Evolutionary conservation across 2,888 invertebrate species (phyloP).

Genomic region (Rotaria sp.): DNA sequence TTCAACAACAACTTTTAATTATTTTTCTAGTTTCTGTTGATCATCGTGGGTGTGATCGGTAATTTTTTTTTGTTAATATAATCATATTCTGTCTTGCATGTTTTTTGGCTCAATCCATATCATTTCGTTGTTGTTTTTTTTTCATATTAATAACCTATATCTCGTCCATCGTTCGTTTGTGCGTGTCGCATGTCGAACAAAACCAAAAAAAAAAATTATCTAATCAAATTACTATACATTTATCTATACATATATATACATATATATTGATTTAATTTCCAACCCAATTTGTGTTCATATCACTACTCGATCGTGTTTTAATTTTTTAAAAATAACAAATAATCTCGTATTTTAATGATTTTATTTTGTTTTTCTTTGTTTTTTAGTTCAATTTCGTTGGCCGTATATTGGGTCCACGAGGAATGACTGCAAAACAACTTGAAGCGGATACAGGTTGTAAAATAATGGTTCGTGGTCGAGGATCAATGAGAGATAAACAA

Average conservation of each 20-base stretch:
- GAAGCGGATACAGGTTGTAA: conserved; percentile 99
- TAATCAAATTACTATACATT: not conserved
- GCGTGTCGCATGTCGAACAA: conserved; percentile 1
- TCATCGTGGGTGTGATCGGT: conserved; percentile 6
- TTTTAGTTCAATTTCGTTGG: conserved; percentile 93
- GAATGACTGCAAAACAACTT: conserved; percentile 99
- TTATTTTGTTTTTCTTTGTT: not conserved
- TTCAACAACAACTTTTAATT: not conserved
- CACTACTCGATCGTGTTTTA: conserved; percentile 19
- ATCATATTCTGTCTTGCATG: conserved; percentile 4
- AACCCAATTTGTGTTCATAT: conserved; percentile 1
- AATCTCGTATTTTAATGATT: not conserved
- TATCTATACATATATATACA: no score
- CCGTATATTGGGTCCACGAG: conserved; percentile 94
- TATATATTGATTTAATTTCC: not conserved
- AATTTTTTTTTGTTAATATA: not conserved
- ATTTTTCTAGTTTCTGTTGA: conserved; percentile 7
- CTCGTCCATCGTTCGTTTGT: conserved; percentile 16
- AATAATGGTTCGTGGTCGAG: conserved; percentile 99
- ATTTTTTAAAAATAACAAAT: not conserved
- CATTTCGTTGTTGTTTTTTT: conserved; percentile 1
- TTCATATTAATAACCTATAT: not conserved
- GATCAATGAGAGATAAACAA: conserved; percentile 97
- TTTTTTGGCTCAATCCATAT: conserved; percentile 12
- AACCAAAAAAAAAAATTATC: not conserved